phyloP scores from a whole-genome alignment of 2,113 vertebrate genomes.

The Xiphorhynchus elegans region DNA sequence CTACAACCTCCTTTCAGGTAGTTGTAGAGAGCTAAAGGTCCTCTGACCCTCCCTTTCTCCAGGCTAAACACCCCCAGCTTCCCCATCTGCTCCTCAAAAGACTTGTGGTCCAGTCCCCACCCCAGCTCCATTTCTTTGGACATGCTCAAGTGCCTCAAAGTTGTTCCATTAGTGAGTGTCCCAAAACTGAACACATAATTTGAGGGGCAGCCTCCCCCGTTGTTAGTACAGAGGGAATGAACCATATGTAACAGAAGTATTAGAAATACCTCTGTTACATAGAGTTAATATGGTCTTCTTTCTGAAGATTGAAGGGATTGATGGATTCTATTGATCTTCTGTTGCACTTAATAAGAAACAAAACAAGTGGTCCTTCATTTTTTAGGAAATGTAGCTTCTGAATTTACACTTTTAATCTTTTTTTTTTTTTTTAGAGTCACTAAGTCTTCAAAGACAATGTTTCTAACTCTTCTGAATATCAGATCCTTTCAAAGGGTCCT shows the following conservation, averaged over 20 bases:
- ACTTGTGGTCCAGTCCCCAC: neutral
- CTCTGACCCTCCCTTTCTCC: neutral
- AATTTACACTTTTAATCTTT: neutral
- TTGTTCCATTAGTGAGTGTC: neutral
- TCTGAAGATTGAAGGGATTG: neutral
- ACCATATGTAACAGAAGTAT: fast-evolving
- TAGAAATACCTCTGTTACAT: neutral
- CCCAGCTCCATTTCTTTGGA: neutral
- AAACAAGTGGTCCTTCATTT: neutral
- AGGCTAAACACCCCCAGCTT: neutral
- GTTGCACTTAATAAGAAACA: neutral
- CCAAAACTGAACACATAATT: neutral
- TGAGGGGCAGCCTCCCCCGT: neutral
- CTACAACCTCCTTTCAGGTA: neutral
- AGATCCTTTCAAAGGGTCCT: neutral
- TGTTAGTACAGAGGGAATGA: neutral
- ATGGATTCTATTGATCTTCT: neutral
- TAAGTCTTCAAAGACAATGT: neutral
- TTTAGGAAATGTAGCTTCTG: neutral
- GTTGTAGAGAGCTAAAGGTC: neutral
- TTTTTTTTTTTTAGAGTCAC: neutral
- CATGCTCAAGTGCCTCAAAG: neutral
- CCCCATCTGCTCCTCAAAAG: neutral
- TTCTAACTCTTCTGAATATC: neutral
- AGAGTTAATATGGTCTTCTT: neutral